Conservation (phyloP, 2,113 vertebrate species). For the Puntigrus tetrazona region DNA sequence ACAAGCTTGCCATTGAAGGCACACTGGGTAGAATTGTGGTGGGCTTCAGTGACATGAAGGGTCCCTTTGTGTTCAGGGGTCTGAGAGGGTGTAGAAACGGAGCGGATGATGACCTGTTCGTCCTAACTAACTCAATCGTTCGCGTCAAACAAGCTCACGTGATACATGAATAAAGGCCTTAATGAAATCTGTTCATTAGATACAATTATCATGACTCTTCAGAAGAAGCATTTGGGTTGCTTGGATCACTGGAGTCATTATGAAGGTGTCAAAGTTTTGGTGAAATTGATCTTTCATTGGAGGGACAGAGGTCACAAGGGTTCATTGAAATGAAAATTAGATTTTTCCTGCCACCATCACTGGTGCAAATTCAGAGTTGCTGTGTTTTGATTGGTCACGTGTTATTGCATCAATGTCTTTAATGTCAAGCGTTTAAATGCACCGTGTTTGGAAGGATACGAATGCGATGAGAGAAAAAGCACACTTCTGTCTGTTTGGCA, state of each 20-base stretch:
- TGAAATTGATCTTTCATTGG: not conserved
- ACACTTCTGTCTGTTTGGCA: not conserved
- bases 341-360: no score
- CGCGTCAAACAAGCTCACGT: not conserved
- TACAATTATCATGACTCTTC: not conserved
- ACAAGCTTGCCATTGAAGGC: conserved; percentile 62
- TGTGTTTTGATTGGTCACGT: not conserved
- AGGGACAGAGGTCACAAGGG: not conserved
- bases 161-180: not conserved
- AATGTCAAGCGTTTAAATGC: not conserved
- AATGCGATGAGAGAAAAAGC: not conserved
- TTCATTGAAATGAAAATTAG: not conserved
- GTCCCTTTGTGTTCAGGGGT: conserved; percentile 56
- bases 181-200: not conserved
- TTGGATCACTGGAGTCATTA: not conserved
- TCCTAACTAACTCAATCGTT: not conserved
- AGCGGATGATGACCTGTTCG: conserved; percentile 25
- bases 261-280: not conserved
- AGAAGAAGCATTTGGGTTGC: not conserved
- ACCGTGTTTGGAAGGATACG: not conserved
- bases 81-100: conserved; percentile 36
- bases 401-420: not conserved
- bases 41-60: conserved; percentile 50
- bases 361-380: not conserved
- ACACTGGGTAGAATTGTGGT: conserved; percentile 54